Base-by-base conservation (phyloP, 1,140 invertebrate genomes). In the Hylaeus anthracinus region DNA sequence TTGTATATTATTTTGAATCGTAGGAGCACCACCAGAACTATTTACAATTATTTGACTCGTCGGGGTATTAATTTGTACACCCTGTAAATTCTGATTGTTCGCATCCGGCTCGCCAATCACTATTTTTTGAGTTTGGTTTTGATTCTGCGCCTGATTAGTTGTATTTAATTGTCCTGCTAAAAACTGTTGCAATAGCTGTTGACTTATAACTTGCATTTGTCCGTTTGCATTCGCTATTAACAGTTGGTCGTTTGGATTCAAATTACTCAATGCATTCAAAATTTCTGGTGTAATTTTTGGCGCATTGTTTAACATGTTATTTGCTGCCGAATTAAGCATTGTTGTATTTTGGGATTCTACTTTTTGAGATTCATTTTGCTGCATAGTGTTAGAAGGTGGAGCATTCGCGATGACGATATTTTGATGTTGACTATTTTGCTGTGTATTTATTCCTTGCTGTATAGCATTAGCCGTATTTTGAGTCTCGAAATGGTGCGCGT, bases 21-120 rank as follows among this genome's bases (percentile, higher is more conserved):
- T 94, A 9, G 93, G 93, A 8, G 91, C 93, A 5, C 92, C 92
- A 63, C 93, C 93, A 58, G 92, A 93, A 84, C 92, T 94, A 66
- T 94, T 94, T 0, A 94, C 93, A 71, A 94, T 94, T 72, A 94
- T 94, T 69, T 94, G 93, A 88, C 93, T 93, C 0, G 91, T 93
- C 4, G 93, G 93, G n/a, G 93, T 93, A 74, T 94, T 93, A 53
- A 94, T 94, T 58, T 94, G 92, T 12, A 94, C 86, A 53, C 92
- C 93, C 71, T 93, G 93, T 56, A 93, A 72, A 84, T 92, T 93
- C 71, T 93, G 90, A 78, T 88, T 91, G 37, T 83, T 91, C 3
- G 89, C 74, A 64, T 94, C 91, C 10, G 91, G 90, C 67, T 93
- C 92, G 1, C 92, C 92, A 37, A 94, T 94, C 0, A 93, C 92